Conservation (phyloP, 2,888 invertebrate genomes). For the Oconnorella tubifera region DNA sequence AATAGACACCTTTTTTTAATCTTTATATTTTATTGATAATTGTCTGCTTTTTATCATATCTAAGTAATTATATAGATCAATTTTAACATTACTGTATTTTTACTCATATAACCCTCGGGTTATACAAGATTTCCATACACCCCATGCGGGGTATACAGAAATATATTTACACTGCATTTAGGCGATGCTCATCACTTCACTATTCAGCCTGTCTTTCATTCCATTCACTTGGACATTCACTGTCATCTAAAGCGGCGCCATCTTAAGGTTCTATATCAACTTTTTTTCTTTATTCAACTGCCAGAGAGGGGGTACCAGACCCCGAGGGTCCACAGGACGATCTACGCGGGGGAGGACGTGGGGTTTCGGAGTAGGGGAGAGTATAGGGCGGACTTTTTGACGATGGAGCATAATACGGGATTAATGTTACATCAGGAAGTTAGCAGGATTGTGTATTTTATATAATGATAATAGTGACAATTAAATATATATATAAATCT, state of each 20-base stretch:
- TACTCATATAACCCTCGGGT: too few relatives aligned
- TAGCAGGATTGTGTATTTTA: too few relatives aligned
- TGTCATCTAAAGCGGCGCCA: constrained; percentile 29
- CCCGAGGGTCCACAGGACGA: constrained; percentile 27
- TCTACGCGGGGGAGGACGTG: constrained; percentile 25
- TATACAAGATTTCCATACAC: too few relatives aligned
- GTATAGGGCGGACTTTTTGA: constrained; percentile 39
- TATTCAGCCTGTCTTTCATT: constrained; percentile 45
- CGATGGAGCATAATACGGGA: constrained; percentile 37
- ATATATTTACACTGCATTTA: too few relatives aligned
- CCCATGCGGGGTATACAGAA: too few relatives aligned
- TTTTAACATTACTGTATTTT: too few relatives aligned
- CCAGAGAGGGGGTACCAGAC: constrained; percentile 30
- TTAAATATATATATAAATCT: too few relatives aligned
- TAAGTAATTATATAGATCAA: too few relatives aligned
- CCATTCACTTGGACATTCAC: constrained; percentile 35
- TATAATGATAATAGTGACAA: too few relatives aligned
- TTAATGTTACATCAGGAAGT: constrained; percentile 41
- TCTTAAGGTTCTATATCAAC: constrained; percentile 30
- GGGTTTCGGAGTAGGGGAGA: constrained; percentile 28
- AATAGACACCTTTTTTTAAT: too few relatives aligned
- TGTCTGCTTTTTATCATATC: too few relatives aligned
- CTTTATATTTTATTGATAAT: too few relatives aligned
- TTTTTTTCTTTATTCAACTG: constrained; percentile 32
- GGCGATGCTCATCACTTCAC: constrained; percentile 49